phyloP scores from a whole-genome alignment of 2,797 vertebrate species.

The Sebastes nivosus region DNA sequence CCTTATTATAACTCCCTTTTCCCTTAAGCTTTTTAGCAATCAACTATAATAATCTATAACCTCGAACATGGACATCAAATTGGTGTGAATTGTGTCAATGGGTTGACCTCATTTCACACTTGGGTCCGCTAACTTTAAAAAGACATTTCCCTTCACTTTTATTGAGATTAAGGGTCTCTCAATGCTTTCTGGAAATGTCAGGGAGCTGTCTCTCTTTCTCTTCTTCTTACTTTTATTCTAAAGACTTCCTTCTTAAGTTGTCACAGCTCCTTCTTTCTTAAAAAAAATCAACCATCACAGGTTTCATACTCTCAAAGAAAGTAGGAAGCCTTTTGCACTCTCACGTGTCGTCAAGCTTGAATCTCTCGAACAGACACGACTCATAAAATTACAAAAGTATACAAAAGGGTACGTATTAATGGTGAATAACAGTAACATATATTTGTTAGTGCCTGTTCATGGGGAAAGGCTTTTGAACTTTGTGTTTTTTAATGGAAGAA shows the following conservation, averaged over 20 bases:
- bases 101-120: not conserved
- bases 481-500: not conserved
- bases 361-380: not conserved
- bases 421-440: not conserved
- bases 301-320: constrained; percentile 15
- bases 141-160: not conserved
- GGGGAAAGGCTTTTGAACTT: not conserved
- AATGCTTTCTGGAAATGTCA: not conserved
- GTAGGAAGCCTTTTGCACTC: not conserved
- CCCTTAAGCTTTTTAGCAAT: not conserved
- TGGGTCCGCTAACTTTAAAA: too few relatives aligned
- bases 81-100: not conserved
- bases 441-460: not conserved
- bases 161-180: not conserved
- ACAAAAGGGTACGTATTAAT: not conserved
- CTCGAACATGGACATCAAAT: not conserved
- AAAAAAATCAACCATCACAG: not conserved
- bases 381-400: not conserved
- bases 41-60: not conserved
- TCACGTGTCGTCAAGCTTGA: not conserved
- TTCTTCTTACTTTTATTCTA: not conserved
- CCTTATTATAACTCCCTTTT: not conserved
- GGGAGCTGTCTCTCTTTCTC: not conserved
- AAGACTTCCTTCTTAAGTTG: not conserved
- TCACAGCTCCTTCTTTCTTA: not conserved